phyloP scores from a whole-genome alignment of 2,113 vertebrate genomes.

The Pomatostomus ruficeps region DNA sequence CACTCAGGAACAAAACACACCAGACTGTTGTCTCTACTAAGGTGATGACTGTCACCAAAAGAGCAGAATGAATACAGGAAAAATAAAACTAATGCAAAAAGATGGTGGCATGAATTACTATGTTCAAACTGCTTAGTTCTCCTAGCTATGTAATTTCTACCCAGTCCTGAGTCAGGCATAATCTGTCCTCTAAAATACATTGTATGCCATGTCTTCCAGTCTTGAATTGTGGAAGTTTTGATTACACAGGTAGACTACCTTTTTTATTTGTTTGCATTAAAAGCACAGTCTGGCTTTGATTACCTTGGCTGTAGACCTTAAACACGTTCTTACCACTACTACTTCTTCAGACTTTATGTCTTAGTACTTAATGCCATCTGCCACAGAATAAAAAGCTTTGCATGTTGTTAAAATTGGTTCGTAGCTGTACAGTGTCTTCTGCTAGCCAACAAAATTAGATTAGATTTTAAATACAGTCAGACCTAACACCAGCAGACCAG shows the following conservation, averaged over 20 bases:
- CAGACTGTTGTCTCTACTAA: background rate
- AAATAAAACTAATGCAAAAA: slow-evolving; percentile 11
- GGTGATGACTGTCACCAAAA: background rate
- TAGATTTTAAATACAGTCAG: background rate
- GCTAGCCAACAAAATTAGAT: background rate
- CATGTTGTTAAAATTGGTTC: background rate
- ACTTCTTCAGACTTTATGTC: background rate
- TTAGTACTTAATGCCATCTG: background rate
- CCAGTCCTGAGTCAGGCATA: background rate
- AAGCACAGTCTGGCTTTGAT: background rate
- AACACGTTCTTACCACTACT: background rate
- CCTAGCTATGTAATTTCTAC: background rate
- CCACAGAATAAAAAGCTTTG: slow-evolving; percentile 1
- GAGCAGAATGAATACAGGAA: background rate
- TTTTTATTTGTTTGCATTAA: background rate
- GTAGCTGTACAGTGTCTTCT: background rate
- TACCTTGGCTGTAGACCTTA: background rate
- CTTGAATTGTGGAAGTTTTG: background rate
- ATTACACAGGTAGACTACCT: background rate
- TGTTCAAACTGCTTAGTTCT: background rate
- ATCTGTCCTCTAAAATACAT: background rate
- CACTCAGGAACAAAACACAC: background rate
- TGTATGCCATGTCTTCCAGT: background rate
- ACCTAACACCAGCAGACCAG: background rate
- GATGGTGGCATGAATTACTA: background rate